Conservation (phyloP, 2,888 invertebrate species). For the Sisyra nigra region DNA sequence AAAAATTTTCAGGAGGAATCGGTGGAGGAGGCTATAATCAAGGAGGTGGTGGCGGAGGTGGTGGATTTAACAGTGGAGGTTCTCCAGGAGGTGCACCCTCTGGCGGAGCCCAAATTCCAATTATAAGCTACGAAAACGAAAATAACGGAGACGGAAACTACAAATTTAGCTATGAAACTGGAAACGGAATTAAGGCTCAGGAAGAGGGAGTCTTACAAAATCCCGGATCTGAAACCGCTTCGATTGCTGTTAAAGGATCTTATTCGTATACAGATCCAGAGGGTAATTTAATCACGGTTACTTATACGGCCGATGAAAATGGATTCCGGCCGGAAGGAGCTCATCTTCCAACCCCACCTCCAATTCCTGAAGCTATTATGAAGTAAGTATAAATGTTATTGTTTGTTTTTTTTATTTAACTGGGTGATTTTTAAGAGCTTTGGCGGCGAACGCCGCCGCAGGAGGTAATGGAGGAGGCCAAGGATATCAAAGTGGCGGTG, state of each 20-base stretch:
- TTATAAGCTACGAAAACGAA: conserved; percentile 26
- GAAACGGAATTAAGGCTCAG: conserved; percentile 57
- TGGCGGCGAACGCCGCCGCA: conserved; percentile 33
- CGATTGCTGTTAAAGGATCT: conserved; percentile 41
- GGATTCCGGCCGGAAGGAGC: conserved; percentile 29
- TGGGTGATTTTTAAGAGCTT: conserved; percentile 24
- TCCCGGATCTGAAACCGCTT: conserved; percentile 42
- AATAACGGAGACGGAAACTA: conserved; percentile 30
- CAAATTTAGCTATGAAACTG: conserved; percentile 52
- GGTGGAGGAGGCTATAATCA: background rate
- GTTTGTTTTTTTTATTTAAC: no score
- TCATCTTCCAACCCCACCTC: conserved; percentile 25
- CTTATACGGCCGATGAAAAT: conserved; percentile 44
- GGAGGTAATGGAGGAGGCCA: conserved; percentile 15
- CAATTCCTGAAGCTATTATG: conserved; percentile 24
- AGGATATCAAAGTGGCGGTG: conserved; percentile 12
- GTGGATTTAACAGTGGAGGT: background rate
- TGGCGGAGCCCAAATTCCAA: conserved; percentile 18
- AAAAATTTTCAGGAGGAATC: background rate
- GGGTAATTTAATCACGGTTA: conserved; percentile 41
- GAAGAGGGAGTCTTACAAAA: conserved; percentile 59
- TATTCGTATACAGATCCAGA: conserved; percentile 45
- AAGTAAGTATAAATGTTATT: conserved; percentile 21
- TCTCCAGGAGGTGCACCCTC: conserved; percentile 10
- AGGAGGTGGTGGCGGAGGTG: background rate